A percentile compares a stretch with the other conserved stretches of the same genome.
These are phyloP conservation scores for Scaptodrosophila latifasciaeformis DNA, from an alignment of 2,888 invertebrate genomes.

Conservation along the genomic window DNA sequence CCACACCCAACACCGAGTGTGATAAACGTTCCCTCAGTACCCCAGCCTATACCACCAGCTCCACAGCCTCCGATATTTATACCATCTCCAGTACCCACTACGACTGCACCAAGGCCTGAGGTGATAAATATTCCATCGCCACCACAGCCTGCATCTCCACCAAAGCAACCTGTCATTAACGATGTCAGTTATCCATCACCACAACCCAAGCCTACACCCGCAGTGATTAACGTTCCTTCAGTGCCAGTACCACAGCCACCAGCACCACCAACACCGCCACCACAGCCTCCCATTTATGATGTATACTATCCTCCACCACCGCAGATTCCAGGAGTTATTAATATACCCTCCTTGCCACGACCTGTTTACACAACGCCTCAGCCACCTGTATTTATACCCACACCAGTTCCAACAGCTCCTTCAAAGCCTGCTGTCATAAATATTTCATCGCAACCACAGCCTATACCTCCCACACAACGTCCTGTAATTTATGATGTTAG, in stretches of 20 bases:
- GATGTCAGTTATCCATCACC: conserved; percentile 24
- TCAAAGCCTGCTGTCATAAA: conserved; percentile 23
- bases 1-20: conserved; percentile 40
- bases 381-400: not conserved
- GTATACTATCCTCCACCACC: conserved; percentile 49
- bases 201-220: conserved; percentile 8
- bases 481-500: conserved; percentile 38
- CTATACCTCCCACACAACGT: conserved; percentile 58
- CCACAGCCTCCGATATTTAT: conserved; percentile 22
- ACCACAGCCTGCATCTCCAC: not conserved
- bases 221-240: conserved; percentile 21
- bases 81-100: conserved; percentile 16
- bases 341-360: conserved; percentile 35
- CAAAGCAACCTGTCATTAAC: too few species aligned
- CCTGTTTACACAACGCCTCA: conserved; percentile 9
- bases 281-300: conserved; percentile 31
- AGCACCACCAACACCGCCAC: conserved; percentile 6
- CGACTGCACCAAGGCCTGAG: conserved; percentile 15
- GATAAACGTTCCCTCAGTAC: not conserved
- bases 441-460: conserved; percentile 27
- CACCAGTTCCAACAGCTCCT: not conserved
- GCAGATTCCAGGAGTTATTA: conserved; percentile 42
- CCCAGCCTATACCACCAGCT: not conserved
- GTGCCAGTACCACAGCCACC: conserved; percentile 10
- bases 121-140: conserved; percentile 21